Evolutionary conservation across 2,888 invertebrate species (phyloP).

Genomic region (Muschampia plurimacula): DNA sequence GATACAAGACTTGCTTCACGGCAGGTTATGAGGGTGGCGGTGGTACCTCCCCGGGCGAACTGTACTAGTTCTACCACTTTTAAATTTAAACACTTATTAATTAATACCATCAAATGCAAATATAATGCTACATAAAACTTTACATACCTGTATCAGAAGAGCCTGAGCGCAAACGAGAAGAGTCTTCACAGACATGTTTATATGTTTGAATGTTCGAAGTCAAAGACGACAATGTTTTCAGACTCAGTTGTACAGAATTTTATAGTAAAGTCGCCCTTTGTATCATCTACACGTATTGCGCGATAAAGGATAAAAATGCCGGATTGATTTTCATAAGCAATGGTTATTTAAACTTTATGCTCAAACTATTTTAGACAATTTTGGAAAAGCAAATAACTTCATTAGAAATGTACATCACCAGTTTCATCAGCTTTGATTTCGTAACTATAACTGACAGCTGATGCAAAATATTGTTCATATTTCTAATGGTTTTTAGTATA

Average conservation of each 20-base stretch:
- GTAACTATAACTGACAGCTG: background rate
- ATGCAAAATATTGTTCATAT: constrained; percentile 21
- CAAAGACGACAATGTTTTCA: background rate
- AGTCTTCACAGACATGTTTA: constrained; percentile 25
- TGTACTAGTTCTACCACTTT: too few species aligned
- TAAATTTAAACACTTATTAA: too few species aligned
- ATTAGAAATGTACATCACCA: constrained; percentile 6
- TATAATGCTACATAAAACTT: too few species aligned
- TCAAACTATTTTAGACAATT: background rate
- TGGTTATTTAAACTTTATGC: background rate
- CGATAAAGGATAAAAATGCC: background rate
- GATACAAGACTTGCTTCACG: too few species aligned
- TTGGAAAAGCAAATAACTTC: background rate
- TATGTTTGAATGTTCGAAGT: background rate
- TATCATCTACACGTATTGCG: background rate
- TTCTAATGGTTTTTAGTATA: constrained; percentile 20
- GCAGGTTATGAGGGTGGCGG: too few species aligned
- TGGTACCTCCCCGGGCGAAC: too few species aligned
- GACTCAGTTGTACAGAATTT: background rate
- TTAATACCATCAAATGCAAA: background rate
- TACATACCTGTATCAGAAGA: background rate
- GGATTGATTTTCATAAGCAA: background rate
- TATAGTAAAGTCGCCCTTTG: constrained; percentile 9
- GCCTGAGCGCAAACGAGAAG: constrained; percentile 18
- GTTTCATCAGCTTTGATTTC: constrained; percentile 25